Conservation (phyloP, 2,888 invertebrate genomes). For the Tubulanus polymorphus region DNA sequence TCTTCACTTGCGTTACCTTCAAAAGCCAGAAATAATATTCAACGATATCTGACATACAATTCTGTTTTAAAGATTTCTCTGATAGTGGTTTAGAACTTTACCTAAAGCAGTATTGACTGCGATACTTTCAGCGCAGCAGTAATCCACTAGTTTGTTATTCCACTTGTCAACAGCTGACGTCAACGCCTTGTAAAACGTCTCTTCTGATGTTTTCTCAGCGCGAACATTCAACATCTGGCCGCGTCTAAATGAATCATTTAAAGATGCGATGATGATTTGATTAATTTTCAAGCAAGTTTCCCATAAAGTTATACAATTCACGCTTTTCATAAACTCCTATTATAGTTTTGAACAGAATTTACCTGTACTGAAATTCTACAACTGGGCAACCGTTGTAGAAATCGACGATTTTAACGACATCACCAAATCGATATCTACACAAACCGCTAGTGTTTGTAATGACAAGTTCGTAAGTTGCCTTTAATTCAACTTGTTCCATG, state of each 20-base stretch:
- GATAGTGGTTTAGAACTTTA: too few species aligned
- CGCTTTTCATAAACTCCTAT: too few species aligned
- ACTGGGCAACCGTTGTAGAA: constrained; percentile 46
- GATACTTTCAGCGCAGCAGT: constrained; percentile 43
- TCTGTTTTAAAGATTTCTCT: too few species aligned
- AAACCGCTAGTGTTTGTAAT: constrained; percentile 44
- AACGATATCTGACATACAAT: too few species aligned
- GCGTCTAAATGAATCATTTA: constrained; percentile 29
- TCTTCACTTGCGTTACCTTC: too few species aligned
- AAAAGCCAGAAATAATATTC: too few species aligned
- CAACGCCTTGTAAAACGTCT: constrained; percentile 40
- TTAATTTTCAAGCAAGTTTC: too few species aligned
- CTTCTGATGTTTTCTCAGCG: constrained; percentile 51
- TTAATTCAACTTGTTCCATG: constrained; percentile 39
- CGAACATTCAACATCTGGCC: constrained; percentile 51
- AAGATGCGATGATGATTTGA: neutral
- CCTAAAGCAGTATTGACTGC: constrained; percentile 21
- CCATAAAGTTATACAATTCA: too few species aligned
- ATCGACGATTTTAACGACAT: constrained; percentile 42
- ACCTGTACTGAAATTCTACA: constrained; percentile 50
- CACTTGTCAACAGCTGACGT: constrained; percentile 22
- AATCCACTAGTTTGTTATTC: constrained; percentile 34
- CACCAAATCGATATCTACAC: constrained; percentile 47
- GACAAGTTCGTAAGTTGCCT: constrained; percentile 41
- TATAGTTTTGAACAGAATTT: constrained; percentile 7